Evolutionary conservation across 2,113 vertebrate species (phyloP).

Genomic region (Gambusia holbrooki): DNA sequence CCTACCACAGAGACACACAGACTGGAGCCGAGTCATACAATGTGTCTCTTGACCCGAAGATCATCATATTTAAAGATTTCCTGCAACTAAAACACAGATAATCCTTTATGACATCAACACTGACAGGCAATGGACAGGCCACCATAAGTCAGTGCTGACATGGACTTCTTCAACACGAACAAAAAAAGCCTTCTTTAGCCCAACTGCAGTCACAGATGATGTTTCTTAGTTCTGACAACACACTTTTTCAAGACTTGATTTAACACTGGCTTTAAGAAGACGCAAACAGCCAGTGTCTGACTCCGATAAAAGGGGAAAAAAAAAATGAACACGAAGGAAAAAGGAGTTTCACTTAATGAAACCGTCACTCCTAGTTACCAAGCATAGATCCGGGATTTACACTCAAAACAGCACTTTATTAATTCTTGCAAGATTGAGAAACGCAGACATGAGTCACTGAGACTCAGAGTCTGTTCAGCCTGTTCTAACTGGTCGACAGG

Average conservation of each 20-base stretch:
- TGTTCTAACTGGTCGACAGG: too few relatives aligned
- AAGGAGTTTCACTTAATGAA: too few relatives aligned
- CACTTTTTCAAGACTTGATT: not conserved
- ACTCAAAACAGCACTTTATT: too few relatives aligned
- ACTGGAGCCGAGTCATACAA: slow-evolving; percentile 48
- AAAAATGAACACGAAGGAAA: too few relatives aligned
- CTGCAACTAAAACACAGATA: slow-evolving; percentile 60
- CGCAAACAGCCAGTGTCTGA: slow-evolving; percentile 15
- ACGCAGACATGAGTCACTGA: too few relatives aligned
- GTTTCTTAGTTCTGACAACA: slow-evolving; percentile 43
- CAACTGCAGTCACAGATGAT: slow-evolving; percentile 17
- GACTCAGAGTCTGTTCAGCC: too few relatives aligned
- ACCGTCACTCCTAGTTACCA: too few relatives aligned
- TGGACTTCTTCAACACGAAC: not conserved
- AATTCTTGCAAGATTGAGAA: too few relatives aligned
- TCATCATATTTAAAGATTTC: slow-evolving; percentile 38
- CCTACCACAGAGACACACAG: slow-evolving; percentile 26
- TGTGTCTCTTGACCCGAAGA: slow-evolving; percentile 35
- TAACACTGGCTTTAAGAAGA: slow-evolving; percentile 6
- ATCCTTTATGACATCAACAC: slow-evolving; percentile 44
- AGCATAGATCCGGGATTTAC: too few relatives aligned
- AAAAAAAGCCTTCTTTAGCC: not conserved
- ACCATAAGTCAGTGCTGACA: slow-evolving; percentile 52
- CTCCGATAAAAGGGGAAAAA: too few relatives aligned
- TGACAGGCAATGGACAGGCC: slow-evolving; percentile 50